Evolutionary conservation across 2,797 vertebrate genomes (phyloP), one percentile per base, ranked within the genome.

Genomic region (Rhodeus uyekii): DNA sequence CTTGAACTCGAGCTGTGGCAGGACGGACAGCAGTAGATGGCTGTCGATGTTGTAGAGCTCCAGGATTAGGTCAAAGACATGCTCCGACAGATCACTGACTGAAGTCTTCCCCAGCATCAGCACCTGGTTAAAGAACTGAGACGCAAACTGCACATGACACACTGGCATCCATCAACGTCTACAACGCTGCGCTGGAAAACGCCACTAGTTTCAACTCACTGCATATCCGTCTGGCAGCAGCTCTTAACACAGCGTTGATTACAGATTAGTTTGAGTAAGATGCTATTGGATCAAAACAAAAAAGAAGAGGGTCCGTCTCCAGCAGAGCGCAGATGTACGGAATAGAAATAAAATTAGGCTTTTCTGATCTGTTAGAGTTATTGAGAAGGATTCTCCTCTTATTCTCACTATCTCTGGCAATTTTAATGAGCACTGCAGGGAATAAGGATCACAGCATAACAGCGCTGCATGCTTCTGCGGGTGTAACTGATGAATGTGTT

Each of bases 91-190:
- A 90, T 99, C 98, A 46, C 98, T 99, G 90, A 99, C 98, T 0
- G 98, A 99, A 0, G 98, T 99, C 94, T 99, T 99, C 53, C 98
- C 98, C 92, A 99, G 93, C 98, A 99, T 99, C 88, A 99, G 95
- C 86, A 99, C 98, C 94, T 98, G 98, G 94, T 99, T 99, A 92
- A 99, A 99, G 91, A 99, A 99, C 98, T 99, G 90, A 60, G 24
- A 39, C 16, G 87, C 7, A 27, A n/a, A 24, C 12, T n/a, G 24
- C 19, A 64, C 24, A 61, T 83, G 22, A 71, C 39, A 83, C 19
- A n/a, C 22, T 65, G 9, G 27, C 63, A 55, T 50, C 27, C 19
- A 61, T 39, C 73, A 71, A 8, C 0, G 19, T 55, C 36, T 63
- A 46, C 18, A 3, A 3, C 7, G 2, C n/a, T 3, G 16, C 34